Conservation (phyloP, 2,888 invertebrate species). For the Mystacides longicornis region DNA sequence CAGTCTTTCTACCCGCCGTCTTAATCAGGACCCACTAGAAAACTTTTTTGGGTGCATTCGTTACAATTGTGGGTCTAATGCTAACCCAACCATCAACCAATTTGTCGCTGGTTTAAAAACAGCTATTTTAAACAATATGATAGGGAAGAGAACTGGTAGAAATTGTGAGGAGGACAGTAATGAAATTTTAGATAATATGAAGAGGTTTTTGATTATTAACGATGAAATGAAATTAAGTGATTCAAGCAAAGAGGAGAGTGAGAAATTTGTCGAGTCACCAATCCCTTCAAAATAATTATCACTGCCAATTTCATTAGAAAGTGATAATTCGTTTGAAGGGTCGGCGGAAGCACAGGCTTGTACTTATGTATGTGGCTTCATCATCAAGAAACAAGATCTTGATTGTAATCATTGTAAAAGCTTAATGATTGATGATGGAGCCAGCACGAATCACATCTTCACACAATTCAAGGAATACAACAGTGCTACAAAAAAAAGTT, state of each 20-base stretch:
- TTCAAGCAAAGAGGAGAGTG: background rate
- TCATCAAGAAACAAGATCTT: background rate
- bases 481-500: background rate
- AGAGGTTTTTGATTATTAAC: conserved; percentile 4
- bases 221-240: background rate
- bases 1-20: background rate
- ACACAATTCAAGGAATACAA: conserved; percentile 1
- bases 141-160: background rate
- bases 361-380: background rate
- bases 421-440: conserved; percentile 1
- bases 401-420: background rate
- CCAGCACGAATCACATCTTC: background rate
- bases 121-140: background rate
- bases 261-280: background rate
- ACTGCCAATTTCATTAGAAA: background rate
- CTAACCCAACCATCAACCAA: background rate
- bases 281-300: background rate
- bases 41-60: background rate
- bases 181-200: conserved; percentile 1
- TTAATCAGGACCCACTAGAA: background rate
- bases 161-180: background rate
- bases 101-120: conserved; percentile 1
- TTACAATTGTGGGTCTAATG: background rate
- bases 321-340: conserved; percentile 1
- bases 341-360: conserved; percentile 1